Evolutionary conservation across 2,797 vertebrate species (phyloP).

Genomic region (Sebastolobus altivelis): DNA sequence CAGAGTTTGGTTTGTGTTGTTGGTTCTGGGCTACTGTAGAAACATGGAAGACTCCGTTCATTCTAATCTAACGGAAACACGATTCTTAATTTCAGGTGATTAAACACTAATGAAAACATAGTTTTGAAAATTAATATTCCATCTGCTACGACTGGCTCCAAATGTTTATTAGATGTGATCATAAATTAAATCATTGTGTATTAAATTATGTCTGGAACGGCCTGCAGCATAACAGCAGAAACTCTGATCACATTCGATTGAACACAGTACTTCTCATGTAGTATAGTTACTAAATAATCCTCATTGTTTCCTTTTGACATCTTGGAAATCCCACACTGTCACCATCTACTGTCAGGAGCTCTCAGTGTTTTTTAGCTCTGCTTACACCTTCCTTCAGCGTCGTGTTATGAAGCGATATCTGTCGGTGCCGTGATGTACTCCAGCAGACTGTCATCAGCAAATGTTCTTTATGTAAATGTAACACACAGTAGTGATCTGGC

Average conservation of each 20-base stretch:
- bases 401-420: neutral
- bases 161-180: neutral
- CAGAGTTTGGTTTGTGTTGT: neutral
- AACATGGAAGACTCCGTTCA: neutral
- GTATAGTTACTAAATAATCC: neutral
- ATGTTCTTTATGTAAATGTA: constrained; percentile 4
- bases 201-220: neutral
- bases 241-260: neutral
- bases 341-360: neutral
- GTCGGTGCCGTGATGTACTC: constrained; percentile 1
- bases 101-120: neutral
- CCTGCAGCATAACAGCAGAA: neutral
- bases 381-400: neutral
- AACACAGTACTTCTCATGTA: neutral
- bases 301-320: neutral
- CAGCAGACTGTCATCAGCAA: constrained; percentile 5
- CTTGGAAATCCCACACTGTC: neutral
- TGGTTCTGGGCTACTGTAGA: neutral
- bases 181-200: neutral
- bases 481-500: neutral
- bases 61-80: neutral
- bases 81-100: neutral
- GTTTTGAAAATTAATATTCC: neutral
- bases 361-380: neutral
- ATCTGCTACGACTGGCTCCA: neutral